Percentiles rank a stretch among this genome's conserved stretches.
phyloP scores from a whole-genome alignment of 2,888 invertebrate species.

The Nymphalis c-album region DNA sequence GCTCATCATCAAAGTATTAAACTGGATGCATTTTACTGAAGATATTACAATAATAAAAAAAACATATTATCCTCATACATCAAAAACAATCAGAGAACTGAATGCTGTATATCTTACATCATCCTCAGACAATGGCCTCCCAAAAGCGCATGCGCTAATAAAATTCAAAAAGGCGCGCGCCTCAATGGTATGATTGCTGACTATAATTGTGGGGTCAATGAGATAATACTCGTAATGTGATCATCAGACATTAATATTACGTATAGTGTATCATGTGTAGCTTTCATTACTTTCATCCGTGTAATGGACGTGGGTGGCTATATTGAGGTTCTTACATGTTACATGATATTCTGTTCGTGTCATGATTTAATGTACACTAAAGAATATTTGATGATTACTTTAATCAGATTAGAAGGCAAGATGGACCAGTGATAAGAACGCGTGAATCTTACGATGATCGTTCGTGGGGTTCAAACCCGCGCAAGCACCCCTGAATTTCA shows the following conservation, averaged over 20 bases:
- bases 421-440: too few species aligned
- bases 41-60: too few species aligned
- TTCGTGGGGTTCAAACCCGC: too few species aligned
- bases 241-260: constrained; percentile 18
- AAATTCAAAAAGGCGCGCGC: constrained; percentile 27
- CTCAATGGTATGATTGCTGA: constrained; percentile 26
- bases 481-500: too few species aligned
- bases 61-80: too few species aligned
- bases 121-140: constrained; percentile 8
- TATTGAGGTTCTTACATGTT: background rate
- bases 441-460: too few species aligned
- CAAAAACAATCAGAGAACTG: background rate
- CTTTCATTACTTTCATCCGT: constrained; percentile 12
- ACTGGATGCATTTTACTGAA: too few species aligned
- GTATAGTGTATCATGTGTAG: background rate
- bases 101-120: background rate
- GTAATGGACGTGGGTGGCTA: background rate
- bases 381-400: too few species aligned
- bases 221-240: constrained; percentile 33
- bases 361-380: too few species aligned
- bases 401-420: too few species aligned
- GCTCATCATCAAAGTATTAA: too few species aligned
- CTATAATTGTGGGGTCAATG: constrained; percentile 34
- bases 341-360: too few species aligned
- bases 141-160: constrained; percentile 23